Evolutionary conservation across 1,140 invertebrate genomes (phyloP).

Genomic region (Latrodectus geometricus): DNA sequence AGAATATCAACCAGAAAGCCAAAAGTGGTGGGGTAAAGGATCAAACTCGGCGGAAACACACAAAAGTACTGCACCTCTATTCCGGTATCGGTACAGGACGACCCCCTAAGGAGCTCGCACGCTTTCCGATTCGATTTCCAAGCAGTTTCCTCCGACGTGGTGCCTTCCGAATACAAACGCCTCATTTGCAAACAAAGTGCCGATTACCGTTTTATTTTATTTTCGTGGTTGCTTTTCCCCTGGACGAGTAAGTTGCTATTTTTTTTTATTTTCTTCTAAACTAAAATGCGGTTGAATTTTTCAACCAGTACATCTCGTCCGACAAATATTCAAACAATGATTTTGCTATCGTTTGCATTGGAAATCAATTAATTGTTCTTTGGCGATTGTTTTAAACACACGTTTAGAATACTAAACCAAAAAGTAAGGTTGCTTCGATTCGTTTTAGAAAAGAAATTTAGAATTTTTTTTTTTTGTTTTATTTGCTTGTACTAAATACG

Average conservation of each 20-base stretch:
- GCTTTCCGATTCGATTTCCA: slow-evolving; percentile 56
- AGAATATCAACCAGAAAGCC: slow-evolving; percentile 10
- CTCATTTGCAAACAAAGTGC: slow-evolving; percentile 61
- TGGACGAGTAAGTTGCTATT: neutral
- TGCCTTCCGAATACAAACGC: slow-evolving; percentile 40
- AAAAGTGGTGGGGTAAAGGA: neutral
- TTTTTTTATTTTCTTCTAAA: neutral
- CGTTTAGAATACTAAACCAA: too few species aligned
- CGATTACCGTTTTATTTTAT: slow-evolving; percentile 54
- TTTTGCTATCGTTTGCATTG: too few species aligned
- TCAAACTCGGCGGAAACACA: neutral
- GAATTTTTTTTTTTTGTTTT: too few species aligned
- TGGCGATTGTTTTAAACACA: too few species aligned
- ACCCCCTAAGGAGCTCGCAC: slow-evolving; percentile 47
- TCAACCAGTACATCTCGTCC: neutral
- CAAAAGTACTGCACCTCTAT: neutral
- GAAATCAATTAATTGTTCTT: too few species aligned
- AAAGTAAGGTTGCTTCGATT: too few species aligned
- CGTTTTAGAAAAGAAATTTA: too few species aligned
- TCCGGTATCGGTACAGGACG: slow-evolving; percentile 45
- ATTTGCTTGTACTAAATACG: too few species aligned
- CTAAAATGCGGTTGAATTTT: neutral
- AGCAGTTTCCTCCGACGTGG: slow-evolving; percentile 22
- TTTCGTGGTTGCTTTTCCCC: slow-evolving; percentile 26
- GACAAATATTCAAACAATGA: too few species aligned